These are phyloP conservation scores for Gortyna flavago DNA, from an alignment of 2,888 invertebrate genomes.

Conservation along the genomic window DNA sequence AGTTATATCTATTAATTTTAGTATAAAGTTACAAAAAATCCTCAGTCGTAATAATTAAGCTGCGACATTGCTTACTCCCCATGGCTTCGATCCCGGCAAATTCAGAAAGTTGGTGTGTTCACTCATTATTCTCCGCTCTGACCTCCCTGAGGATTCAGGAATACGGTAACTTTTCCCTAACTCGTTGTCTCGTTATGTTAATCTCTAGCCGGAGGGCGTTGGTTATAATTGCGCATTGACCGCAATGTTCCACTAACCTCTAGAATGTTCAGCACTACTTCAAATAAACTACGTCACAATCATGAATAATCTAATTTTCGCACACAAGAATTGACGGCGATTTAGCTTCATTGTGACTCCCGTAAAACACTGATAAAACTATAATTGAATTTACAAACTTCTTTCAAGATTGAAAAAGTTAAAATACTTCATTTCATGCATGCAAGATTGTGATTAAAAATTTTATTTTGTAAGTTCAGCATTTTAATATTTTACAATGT, in stretches of 20 bases:
- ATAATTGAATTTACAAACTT: slow-evolving; percentile 50
- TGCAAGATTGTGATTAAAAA: slow-evolving; percentile 37
- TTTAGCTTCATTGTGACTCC: slow-evolving; percentile 19
- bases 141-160: slow-evolving; percentile 70
- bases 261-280: slow-evolving; percentile 29
- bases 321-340: slow-evolving; percentile 8
- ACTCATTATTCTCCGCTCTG: slow-evolving; percentile 78
- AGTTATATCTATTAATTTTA: background rate
- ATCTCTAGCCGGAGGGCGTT: slow-evolving; percentile 72
- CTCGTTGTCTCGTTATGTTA: slow-evolving; percentile 80
- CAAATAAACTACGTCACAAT: slow-evolving; percentile 29
- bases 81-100: slow-evolving; percentile 68
- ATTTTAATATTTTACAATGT: slow-evolving; percentile 12
- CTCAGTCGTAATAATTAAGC: slow-evolving; percentile 51
- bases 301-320: slow-evolving; percentile 16
- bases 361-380: slow-evolving; percentile 28
- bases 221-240: slow-evolving; percentile 73
- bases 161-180: slow-evolving; percentile 78
- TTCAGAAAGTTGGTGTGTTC: slow-evolving; percentile 74
- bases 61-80: slow-evolving; percentile 59
- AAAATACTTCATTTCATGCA: slow-evolving; percentile 40
- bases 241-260: slow-evolving; percentile 56
- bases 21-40: background rate
- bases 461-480: slow-evolving; percentile 35
- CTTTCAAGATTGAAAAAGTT: slow-evolving; percentile 57